phyloP scores from a whole-genome alignment of 2,888 invertebrate species.

The Tillus elongatus region DNA sequence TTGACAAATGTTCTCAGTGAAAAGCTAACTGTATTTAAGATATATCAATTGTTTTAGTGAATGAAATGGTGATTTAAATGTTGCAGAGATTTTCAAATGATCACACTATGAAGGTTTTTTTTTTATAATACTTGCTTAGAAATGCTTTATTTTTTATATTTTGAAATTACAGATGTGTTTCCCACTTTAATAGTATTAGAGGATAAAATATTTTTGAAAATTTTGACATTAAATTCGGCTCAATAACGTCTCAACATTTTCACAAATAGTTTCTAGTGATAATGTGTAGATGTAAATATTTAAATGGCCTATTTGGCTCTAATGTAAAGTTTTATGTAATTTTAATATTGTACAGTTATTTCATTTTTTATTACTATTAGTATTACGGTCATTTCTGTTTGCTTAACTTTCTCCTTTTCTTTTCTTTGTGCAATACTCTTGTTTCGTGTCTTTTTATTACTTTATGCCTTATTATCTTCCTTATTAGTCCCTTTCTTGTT shows the following conservation, averaged over 20 bases:
- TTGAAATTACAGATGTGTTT: too few relatives aligned
- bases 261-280: conserved; percentile 25
- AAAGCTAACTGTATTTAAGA: too few relatives aligned
- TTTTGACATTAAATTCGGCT: conserved; percentile 25
- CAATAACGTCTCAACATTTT: conserved; percentile 32
- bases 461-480: background rate
- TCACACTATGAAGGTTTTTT: too few relatives aligned
- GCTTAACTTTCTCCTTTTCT: conserved; percentile 1
- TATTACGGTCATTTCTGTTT: conserved; percentile 1
- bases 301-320: conserved; percentile 32
- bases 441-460: conserved; percentile 1
- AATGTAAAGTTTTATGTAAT: conserved; percentile 37
- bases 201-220: conserved; percentile 15
- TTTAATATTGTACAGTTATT: conserved; percentile 35
- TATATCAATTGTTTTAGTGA: too few relatives aligned
- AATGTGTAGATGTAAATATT: conserved; percentile 35
- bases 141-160: too few relatives aligned
- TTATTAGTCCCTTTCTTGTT: background rate
- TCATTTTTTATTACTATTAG: conserved; percentile 5
- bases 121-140: too few relatives aligned
- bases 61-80: too few relatives aligned
- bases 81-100: too few relatives aligned
- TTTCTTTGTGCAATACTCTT: background rate
- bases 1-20: too few relatives aligned
- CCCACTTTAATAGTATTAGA: too few relatives aligned